Evolutionary conservation across 1,140 invertebrate species (phyloP).

Genomic region (Asbolus verrucosus): DNA sequence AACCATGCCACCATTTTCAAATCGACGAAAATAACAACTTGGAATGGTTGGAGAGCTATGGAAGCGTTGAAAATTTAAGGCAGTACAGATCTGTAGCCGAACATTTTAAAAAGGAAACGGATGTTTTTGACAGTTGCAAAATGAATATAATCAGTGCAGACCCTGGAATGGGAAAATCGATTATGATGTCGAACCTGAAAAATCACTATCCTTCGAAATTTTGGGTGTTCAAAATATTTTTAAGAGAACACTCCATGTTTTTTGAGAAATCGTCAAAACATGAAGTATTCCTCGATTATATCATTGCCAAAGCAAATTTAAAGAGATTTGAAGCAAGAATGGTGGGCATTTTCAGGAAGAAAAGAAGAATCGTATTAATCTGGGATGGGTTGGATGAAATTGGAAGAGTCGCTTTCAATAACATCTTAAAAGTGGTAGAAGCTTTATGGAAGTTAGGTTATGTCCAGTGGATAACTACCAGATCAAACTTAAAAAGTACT

Average conservation of each 20-base stretch:
- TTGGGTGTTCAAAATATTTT: background rate
- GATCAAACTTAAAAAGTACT: background rate
- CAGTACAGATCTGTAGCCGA: background rate
- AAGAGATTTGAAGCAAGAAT: background rate
- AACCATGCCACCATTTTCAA: background rate
- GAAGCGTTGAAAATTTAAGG: background rate
- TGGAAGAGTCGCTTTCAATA: background rate
- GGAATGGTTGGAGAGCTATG: background rate
- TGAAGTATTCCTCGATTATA: background rate
- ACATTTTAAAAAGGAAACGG: background rate
- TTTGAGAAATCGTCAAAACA: background rate
- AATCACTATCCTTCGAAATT: background rate
- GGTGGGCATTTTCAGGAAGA: background rate
- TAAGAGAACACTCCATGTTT: background rate
- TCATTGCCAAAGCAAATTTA: background rate
- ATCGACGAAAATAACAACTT: background rate
- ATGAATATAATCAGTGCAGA: background rate
- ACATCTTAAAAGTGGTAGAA: background rate
- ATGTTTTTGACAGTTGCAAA: background rate
- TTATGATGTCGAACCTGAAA: background rate
- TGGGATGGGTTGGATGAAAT: background rate
- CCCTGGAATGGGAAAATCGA: background rate
- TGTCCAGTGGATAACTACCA: background rate
- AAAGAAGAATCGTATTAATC: background rate
- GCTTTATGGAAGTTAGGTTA: background rate